Conservation (phyloP, 2,797 vertebrate genomes). For the Poecilia picta region DNA sequence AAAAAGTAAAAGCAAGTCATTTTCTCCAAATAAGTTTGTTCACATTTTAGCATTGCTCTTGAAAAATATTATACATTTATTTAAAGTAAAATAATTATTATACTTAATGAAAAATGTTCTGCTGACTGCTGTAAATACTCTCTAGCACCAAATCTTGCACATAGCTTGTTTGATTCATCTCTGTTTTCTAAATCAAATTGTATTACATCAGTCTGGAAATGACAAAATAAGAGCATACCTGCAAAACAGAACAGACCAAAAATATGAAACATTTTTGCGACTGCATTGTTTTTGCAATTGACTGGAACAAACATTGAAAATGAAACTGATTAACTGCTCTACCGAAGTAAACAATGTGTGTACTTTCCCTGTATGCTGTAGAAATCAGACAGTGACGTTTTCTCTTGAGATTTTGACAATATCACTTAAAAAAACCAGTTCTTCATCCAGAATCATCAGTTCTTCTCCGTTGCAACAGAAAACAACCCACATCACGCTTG, state of each 20-base stretch:
- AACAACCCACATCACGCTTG: conserved; percentile 12
- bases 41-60: not conserved
- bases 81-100: not conserved
- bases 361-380: not conserved
- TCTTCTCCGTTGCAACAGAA: not conserved
- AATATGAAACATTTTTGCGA: not conserved
- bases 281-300: not conserved
- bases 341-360: not conserved
- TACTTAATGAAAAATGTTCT: not conserved
- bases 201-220: not conserved
- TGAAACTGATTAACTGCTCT: not conserved
- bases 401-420: not conserved
- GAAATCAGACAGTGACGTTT: not conserved
- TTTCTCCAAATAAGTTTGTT: not conserved
- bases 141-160: not conserved
- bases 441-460: not conserved
- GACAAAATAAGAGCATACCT: not conserved
- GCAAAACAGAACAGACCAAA: not conserved
- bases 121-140: not conserved
- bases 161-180: not conserved
- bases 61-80: not conserved
- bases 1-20: not conserved
- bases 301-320: not conserved
- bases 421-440: not conserved
- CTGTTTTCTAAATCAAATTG: not conserved